These are phyloP conservation scores for Amaurobius ferox DNA, from an alignment of 2,888 invertebrate species.

Conservation along the genomic window DNA sequence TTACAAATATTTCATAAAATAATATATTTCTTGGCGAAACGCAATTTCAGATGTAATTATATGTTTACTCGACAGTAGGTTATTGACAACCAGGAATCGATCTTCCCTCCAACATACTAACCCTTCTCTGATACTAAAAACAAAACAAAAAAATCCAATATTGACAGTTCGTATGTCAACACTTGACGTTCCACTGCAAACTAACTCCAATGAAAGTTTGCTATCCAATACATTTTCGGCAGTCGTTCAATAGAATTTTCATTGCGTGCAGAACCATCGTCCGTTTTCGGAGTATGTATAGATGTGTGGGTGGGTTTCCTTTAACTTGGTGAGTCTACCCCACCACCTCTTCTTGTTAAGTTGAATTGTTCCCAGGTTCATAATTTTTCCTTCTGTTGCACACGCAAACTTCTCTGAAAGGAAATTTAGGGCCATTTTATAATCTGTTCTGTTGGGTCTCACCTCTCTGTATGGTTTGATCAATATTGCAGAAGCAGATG, in stretches of 20 bases:
- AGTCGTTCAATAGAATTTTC: neutral
- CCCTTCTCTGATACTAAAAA: neutral
- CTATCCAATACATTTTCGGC: slow-evolving; percentile 26
- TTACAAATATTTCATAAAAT: no score
- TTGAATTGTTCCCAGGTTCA: slow-evolving; percentile 21
- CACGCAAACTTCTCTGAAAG: slow-evolving; percentile 26
- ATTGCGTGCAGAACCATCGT: neutral
- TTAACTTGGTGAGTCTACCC: neutral
- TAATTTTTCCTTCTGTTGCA: neutral
- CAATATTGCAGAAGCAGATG: no score
- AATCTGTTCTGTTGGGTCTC: neutral
- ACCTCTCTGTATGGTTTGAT: no score
- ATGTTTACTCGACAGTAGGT: no score
- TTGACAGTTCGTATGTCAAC: slow-evolving; percentile 28
- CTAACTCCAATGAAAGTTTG: neutral
- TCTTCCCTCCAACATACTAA: no score
- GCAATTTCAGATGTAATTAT: no score
- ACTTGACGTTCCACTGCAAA: slow-evolving; percentile 11
- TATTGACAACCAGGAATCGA: no score
- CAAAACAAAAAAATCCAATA: neutral
- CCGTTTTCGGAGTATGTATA: neutral
- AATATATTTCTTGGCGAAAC: no score
- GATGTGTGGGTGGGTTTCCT: neutral
- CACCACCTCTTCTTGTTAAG: neutral
- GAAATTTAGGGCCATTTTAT: slow-evolving; percentile 7